Evolutionary conservation across 2,113 vertebrate genomes (phyloP).

Genomic region (Gopherus evgoodei): DNA sequence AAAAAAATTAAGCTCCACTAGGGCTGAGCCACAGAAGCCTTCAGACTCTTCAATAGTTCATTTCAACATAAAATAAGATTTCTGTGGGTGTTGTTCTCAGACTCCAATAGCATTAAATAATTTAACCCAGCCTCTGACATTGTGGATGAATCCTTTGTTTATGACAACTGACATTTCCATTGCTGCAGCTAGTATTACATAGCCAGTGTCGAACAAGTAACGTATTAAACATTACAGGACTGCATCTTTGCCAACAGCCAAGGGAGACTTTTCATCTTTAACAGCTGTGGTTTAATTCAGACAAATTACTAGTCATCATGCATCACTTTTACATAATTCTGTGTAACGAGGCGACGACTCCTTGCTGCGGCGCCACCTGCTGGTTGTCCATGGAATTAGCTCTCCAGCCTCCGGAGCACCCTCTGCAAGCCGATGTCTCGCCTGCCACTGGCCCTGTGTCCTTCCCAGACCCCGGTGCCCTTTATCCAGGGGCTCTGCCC

Average conservation of each 20-base stretch:
- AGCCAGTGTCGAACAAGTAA: slow-evolving; percentile 63
- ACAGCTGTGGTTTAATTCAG: slow-evolving; percentile 69
- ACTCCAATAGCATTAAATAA: slow-evolving; percentile 62
- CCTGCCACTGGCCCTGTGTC: too few species aligned
- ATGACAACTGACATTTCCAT: slow-evolving; percentile 71
- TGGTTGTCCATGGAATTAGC: too few species aligned
- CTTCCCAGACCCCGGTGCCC: too few species aligned
- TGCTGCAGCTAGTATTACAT: slow-evolving; percentile 61
- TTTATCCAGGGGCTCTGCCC: too few species aligned
- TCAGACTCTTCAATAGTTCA: slow-evolving; percentile 53
- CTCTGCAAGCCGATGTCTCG: too few species aligned
- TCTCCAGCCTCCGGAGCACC: too few species aligned
- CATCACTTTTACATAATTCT: slow-evolving; percentile 60
- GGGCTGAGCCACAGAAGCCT: slow-evolving; percentile 19
- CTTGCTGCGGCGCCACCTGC: too few species aligned
- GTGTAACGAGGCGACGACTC: background rate
- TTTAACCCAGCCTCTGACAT: slow-evolving; percentile 63
- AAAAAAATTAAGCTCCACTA: slow-evolving; percentile 59
- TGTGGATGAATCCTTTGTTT: slow-evolving; percentile 66
- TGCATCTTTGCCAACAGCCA: slow-evolving; percentile 60
- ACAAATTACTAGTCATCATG: slow-evolving; percentile 61
- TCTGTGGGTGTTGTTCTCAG: slow-evolving; percentile 53
- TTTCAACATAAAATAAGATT: slow-evolving; percentile 65
- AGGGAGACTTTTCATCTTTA: slow-evolving; percentile 70
- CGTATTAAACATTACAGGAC: slow-evolving; percentile 66